Evolutionary conservation across 2,888 invertebrate species (phyloP), one percentile per base, ranked within the genome.

Genomic region (Cryptus viduatorius): DNA sequence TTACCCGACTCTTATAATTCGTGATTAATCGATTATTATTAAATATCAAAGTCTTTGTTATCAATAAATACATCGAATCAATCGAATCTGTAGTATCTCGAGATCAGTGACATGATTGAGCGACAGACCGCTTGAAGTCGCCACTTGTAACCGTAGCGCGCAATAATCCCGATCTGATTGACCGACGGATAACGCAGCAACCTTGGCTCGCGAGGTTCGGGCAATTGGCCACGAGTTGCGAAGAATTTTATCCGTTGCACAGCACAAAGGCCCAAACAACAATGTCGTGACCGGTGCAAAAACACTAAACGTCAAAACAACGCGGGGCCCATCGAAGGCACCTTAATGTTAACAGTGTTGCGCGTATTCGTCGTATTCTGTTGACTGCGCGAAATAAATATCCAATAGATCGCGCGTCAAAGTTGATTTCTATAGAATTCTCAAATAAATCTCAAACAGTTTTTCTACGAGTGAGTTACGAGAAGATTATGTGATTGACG

Each of bases 271-370:
- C 69, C 29, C 68, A 77, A 86, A 84, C 82, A 82, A 83, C 64
- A 79, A 86, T 84, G 73, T 69, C 84, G 61, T 71, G 76, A 84
- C 46, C 59, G 56, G 59, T 44, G 73, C 48, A 59, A 65, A 75
- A 67, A 61, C 77, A 72, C 37, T 48, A 88, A 88, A 87, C 85
- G 84, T 88, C 87, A 87, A 87, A 87, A 86, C 81, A 65, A 82
- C 29, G n/a, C n/a, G 19, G 68, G 31, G 50, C 65, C 83, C 48
- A 14, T 19, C 44, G 24, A n/a, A 16, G 19, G 29, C 10, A n/a
- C 37, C 46, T 3, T 44, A 64, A 48, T 12, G 53, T 71, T 42
- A 48, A 86, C 59, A 29, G 50, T 50, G 53, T 56, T 24, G 29
- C 67, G 37, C 64, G 59, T 19, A 14, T 65, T 42, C 29, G 8